phyloP scores from a whole-genome alignment of 2,888 invertebrate genomes.

The Rhyacophila evoluta region DNA sequence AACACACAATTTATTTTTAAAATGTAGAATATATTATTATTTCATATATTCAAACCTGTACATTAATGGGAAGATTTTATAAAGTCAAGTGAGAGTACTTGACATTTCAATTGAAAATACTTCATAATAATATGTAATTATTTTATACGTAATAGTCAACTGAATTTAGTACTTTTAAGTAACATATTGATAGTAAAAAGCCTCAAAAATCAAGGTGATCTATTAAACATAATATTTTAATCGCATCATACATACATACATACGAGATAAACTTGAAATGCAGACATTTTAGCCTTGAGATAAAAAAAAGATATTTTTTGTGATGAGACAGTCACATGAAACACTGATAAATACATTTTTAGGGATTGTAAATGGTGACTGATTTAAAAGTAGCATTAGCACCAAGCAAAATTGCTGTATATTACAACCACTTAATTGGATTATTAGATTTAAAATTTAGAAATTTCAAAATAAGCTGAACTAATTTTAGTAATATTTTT shows the following conservation, averaged over 20 bases:
- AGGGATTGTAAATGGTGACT: too few relatives aligned
- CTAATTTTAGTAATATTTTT: too few relatives aligned
- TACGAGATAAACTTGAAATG: background rate
- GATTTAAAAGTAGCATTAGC: too few relatives aligned
- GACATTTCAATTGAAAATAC: background rate
- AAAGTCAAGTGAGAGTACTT: background rate
- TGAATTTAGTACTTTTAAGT: background rate
- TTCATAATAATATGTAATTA: too few relatives aligned
- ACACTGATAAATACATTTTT: too few relatives aligned
- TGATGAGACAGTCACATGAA: too few relatives aligned
- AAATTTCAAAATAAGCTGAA: too few relatives aligned
- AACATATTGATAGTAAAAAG: background rate
- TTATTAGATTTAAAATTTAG: too few relatives aligned
- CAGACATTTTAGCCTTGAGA: too few relatives aligned
- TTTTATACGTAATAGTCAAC: background rate
- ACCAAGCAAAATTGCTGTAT: too few relatives aligned
- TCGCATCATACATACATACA: conserved; percentile 10
- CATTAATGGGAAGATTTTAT: background rate
- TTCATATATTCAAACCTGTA: background rate
- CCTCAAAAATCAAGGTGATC: background rate
- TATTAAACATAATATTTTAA: background rate
- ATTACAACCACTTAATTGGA: too few relatives aligned
- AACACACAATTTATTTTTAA: background rate
- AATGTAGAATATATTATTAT: background rate
- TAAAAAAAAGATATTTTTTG: too few relatives aligned